These are phyloP conservation scores for Chiloscyllium plagiosum DNA, from an alignment of 2,113 vertebrate genomes.

Conservation along the genomic window DNA sequence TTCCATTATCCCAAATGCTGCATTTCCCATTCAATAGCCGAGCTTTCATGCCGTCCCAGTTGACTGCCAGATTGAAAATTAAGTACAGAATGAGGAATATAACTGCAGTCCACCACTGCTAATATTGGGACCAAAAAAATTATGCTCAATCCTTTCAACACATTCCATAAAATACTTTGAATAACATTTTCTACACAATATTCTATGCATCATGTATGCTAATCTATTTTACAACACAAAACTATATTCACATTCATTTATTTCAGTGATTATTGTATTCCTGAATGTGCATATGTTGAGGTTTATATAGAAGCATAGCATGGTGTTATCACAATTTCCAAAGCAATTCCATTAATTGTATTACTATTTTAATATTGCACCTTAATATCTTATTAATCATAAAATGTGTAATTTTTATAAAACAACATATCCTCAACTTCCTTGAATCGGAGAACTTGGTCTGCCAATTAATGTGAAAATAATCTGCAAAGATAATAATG, in stretches of 20 bases:
- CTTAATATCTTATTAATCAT: background rate
- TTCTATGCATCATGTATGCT: background rate
- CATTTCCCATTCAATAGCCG: background rate
- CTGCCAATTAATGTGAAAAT: background rate
- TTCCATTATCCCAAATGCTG: background rate
- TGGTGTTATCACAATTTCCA: background rate
- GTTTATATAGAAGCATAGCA: background rate
- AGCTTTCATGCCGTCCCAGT: background rate
- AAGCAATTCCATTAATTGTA: background rate
- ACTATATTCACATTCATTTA: background rate
- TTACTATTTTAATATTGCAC: background rate
- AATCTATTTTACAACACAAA: background rate
- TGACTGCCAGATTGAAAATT: background rate
- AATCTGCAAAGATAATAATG: background rate
- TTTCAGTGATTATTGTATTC: background rate
- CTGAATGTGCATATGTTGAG: background rate
- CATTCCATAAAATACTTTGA: background rate
- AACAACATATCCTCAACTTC: background rate
- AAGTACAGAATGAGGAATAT: background rate
- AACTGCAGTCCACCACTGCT: background rate
- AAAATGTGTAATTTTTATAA: background rate
- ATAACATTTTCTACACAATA: background rate
- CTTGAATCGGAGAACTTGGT: background rate
- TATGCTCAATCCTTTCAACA: background rate
- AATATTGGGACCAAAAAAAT: background rate